Evolutionary conservation across 2,888 invertebrate species (phyloP), one percentile per base, ranked within the genome.

Genomic region (Lithophane ornitopus): DNA sequence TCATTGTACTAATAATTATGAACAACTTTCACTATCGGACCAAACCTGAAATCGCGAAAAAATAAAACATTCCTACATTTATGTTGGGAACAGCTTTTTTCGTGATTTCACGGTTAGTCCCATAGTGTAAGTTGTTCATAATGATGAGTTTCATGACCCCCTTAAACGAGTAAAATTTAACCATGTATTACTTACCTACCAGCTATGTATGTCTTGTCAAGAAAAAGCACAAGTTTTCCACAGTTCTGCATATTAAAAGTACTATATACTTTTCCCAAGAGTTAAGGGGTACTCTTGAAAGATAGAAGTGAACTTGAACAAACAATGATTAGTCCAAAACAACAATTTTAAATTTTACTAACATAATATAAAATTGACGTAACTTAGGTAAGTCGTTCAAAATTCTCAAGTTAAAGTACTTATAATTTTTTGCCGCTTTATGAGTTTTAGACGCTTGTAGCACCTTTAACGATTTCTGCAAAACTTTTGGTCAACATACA

Each of bases 351-450:
- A 58, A 52, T 56, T 22, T 67, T 54, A 44, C 52, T 41, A 74
- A 61, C 70, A 68, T 65, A 52, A 65, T 58, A 78, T 70, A 46
- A 39, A 70, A 56, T 54, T 67, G 52, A 77, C 70, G 39, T 41
- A 62, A 81, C 44, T 80, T 61, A 39, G 66, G 41, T 54, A 66
- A 70, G 44, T 77, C 22, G 54, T 70, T 70, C 46, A 67, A 74
- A 80, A 59, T 28, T 72, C 49, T 59, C 28, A 66, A 76, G 62
- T 68, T 52, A n/a, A 71, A 81, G 62, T 67, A 44, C 59, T 74
- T 61, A 49, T 68, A 81, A 81, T 70, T 66, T 69, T 62, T 70
- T 52, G 34, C 46, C 14, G 34, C 46, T 52, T 46, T 73, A 68
- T 52, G 34, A 46, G 68, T 67, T 19, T 44, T 34, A 19, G 9